Evolutionary conservation across 2,888 invertebrate species (phyloP).

Genomic region (Laothoe populi): DNA sequence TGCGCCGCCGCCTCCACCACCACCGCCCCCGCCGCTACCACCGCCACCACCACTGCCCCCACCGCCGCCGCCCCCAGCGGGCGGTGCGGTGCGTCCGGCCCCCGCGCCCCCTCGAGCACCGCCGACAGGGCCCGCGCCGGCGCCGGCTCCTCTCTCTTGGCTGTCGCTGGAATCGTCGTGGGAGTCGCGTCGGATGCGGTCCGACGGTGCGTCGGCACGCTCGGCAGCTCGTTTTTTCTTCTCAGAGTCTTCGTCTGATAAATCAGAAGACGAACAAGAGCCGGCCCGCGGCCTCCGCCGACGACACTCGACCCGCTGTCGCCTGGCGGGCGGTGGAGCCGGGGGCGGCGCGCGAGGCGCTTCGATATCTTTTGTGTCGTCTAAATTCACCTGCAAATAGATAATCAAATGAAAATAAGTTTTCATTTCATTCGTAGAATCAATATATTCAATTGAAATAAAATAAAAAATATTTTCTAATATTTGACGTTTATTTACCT

Average conservation of each 20-base stretch:
- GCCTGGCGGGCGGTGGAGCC: slow-evolving; percentile 66
- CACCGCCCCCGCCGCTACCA: slow-evolving; percentile 48
- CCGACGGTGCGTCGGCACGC: slow-evolving; percentile 82
- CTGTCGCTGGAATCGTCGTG: slow-evolving; percentile 95
- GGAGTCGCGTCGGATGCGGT: slow-evolving; percentile 90
- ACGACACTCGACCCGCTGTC: slow-evolving; percentile 68
- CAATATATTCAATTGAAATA: neutral
- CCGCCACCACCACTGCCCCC: slow-evolving; percentile 48
- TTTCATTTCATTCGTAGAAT: no score
- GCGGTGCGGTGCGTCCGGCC: slow-evolving; percentile 45
- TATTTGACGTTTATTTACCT: no score
- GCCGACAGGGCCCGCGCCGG: slow-evolving; percentile 67
- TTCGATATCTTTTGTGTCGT: slow-evolving; percentile 59
- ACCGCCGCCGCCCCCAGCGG: slow-evolving; percentile 47
- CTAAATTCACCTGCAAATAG: slow-evolving; percentile 62
- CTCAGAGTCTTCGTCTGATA: slow-evolving; percentile 95
- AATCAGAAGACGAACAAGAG: slow-evolving; percentile 97
- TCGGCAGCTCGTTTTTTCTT: slow-evolving; percentile 92
- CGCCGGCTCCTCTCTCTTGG: slow-evolving; percentile 90
- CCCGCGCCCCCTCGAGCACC: slow-evolving; percentile 36
- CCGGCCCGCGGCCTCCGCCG: slow-evolving; percentile 82
- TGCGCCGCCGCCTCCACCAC: slow-evolving; percentile 50
- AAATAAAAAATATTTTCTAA: no score
- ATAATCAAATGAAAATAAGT: no score
- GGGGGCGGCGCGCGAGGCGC: slow-evolving; percentile 56